Evolutionary conservation across 2,113 vertebrate species (phyloP), one percentile per base, ranked within the genome.

Genomic region (Syngnathoides biaculeatus): DNA sequence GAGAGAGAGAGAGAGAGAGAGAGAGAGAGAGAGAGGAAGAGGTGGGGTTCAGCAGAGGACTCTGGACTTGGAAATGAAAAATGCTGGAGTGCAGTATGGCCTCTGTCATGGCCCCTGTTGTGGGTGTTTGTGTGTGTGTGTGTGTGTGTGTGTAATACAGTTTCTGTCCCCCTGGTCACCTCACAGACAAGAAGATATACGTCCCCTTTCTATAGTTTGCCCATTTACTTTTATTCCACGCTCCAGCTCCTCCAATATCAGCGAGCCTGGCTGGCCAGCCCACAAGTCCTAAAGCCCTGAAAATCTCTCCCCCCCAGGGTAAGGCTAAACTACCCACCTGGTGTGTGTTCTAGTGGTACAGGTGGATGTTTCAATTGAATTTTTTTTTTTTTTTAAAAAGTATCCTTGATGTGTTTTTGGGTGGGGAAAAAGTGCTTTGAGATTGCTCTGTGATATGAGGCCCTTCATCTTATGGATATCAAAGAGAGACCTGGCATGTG

Each of bases 141-240:
- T 45, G 22, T 19, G 61, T 15, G 50, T 39, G 60, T 64, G 67
- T 50, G 53, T n/a, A 42, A 77, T 81, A 77, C 76, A 55, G 35
- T 20, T 73, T 81, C 48, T 68, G 82, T 89, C 77, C 80, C 84
- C 45, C 15, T n/a, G 19, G 35, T 77, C 59, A 78, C 84, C 83
- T 87, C 84, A 83, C 75, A 86, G 84, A 87, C 85, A 88, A 81
- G 62, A 85, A 81, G 82, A 91, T 87, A 79, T 89, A 87, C 89
- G 82, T 87, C 68, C 70, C 84, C 78, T 72, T 72, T 75, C 81
- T 82, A 74, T 80, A 74, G 72, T 77, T 81, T 83, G 73, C 71
- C 83, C 82, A 85, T 90, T 88, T 89, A 86, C 81, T 88, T 88
- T 88, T 86, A 85, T 88, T 89, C 89, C 86, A 89, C 75, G 75